These are phyloP conservation scores for Sphenodon punctatus DNA, from an alignment of 2,797 vertebrate genomes.

Conservation along the genomic window DNA sequence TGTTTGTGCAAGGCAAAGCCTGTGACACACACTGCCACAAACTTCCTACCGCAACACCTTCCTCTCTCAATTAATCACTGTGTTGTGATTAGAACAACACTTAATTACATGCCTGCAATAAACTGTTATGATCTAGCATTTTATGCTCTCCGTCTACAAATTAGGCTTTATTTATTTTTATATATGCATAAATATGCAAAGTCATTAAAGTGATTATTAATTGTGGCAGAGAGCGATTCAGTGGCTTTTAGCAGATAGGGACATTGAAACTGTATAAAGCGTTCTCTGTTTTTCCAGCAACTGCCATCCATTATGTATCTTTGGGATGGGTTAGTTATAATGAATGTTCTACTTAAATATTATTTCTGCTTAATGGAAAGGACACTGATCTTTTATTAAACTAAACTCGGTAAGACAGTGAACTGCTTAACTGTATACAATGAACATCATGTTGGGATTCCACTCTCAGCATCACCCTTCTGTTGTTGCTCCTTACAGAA, in stretches of 20 bases:
- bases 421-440: slow-evolving; percentile 12
- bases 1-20: neutral
- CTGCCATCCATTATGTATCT: slow-evolving; percentile 45
- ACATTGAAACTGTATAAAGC: slow-evolving; percentile 21
- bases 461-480: neutral
- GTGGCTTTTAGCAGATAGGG: slow-evolving; percentile 29
- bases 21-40: neutral
- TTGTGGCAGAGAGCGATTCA: slow-evolving; percentile 57
- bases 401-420: neutral
- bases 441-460: slow-evolving; percentile 5
- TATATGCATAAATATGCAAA: slow-evolving; percentile 62
- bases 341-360: slow-evolving; percentile 33
- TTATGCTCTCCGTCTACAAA: slow-evolving; percentile 3
- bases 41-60: neutral
- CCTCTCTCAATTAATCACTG: slow-evolving; percentile 40
- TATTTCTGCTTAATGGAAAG: neutral
- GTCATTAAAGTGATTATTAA: slow-evolving; percentile 61
- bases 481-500: too few species aligned
- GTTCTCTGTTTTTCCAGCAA: slow-evolving; percentile 9
- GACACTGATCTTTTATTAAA: slow-evolving; percentile 47
- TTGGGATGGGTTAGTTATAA: slow-evolving; percentile 45
- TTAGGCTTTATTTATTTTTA: slow-evolving; percentile 57
- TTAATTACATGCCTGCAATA: slow-evolving; percentile 51
- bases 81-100: slow-evolving; percentile 33
- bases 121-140: slow-evolving; percentile 45